These are phyloP conservation scores for Phoxinus phoxinus DNA, from an alignment of 2,113 vertebrate genomes.

Conservation along the genomic window DNA sequence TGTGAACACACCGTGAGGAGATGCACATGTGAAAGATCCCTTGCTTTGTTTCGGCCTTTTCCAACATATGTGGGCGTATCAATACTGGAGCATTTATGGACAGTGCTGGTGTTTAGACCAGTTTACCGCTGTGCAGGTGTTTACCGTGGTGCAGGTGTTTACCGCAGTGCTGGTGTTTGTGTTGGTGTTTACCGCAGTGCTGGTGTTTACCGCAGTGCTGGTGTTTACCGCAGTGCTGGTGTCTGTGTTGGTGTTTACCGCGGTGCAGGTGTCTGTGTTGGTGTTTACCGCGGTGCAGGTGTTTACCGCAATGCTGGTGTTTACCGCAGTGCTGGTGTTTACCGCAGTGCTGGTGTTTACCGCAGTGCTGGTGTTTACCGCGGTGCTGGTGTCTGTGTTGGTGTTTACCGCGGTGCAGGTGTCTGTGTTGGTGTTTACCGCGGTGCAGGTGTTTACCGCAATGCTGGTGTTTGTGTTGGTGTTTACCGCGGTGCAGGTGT, in stretches of 20 bases:
- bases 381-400: too few relatives aligned
- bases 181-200: slow-evolving; percentile 65
- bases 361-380: slow-evolving; percentile 67
- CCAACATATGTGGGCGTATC: not conserved
- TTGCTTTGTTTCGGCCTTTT: not conserved
- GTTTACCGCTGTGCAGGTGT: slow-evolving; percentile 56
- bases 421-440: not conserved
- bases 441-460: too few relatives aligned
- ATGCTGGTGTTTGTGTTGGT: slow-evolving; percentile 60
- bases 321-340: too few relatives aligned
- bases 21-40: not conserved
- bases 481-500: slow-evolving; percentile 62
- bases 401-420: slow-evolving; percentile 64
- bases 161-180: too few relatives aligned
- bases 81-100: not conserved
- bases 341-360: too few relatives aligned
- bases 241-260: not conserved
- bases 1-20: slow-evolving; percentile 13
- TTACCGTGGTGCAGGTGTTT: too few relatives aligned
- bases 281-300: slow-evolving; percentile 67
- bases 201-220: too few relatives aligned
- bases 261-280: slow-evolving; percentile 30
- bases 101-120: too few relatives aligned
- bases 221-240: slow-evolving; percentile 64
- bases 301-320: slow-evolving; percentile 57